phyloP scores from a whole-genome alignment of 2,113 vertebrate species.

The Nothoprocta pentlandii region DNA sequence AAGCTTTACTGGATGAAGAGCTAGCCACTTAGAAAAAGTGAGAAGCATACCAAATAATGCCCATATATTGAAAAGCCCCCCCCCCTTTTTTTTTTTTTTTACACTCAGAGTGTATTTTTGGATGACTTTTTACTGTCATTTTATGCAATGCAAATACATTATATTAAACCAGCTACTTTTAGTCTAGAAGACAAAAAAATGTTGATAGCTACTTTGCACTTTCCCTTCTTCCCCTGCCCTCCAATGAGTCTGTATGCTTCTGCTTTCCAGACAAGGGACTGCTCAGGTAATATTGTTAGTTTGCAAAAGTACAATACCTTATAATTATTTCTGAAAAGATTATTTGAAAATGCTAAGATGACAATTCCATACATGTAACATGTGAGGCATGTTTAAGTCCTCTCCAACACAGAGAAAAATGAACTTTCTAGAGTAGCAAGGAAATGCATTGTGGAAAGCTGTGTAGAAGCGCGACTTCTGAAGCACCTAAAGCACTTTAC shows the following conservation, averaged over 20 bases:
- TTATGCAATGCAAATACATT: neutral
- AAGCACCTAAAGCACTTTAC: neutral
- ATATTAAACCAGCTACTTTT: neutral
- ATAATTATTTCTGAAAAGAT: neutral
- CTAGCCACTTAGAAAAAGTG: neutral
- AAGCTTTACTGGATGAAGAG: neutral
- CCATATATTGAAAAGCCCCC: neutral
- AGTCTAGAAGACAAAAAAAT: neutral
- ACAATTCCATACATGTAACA: neutral
- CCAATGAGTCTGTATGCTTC: too few relatives aligned
- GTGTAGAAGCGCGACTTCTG: neutral
- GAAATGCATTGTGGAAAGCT: neutral
- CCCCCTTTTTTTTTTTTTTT: too few relatives aligned
- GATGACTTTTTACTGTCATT: too few relatives aligned
- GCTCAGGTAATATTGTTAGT: neutral
- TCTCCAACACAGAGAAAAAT: neutral
- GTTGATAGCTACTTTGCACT: neutral
- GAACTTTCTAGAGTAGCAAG: neutral
- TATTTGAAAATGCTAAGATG: neutral
- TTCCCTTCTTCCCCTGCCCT: too few relatives aligned
- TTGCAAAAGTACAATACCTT: neutral
- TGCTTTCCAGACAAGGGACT: neutral
- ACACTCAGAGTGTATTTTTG: too few relatives aligned
- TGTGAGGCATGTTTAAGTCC: neutral
- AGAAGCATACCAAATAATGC: neutral